Evolutionary conservation across 2,888 invertebrate genomes (phyloP), one percentile per base, ranked within the genome.

Genomic region (Oligia strigilis): DNA sequence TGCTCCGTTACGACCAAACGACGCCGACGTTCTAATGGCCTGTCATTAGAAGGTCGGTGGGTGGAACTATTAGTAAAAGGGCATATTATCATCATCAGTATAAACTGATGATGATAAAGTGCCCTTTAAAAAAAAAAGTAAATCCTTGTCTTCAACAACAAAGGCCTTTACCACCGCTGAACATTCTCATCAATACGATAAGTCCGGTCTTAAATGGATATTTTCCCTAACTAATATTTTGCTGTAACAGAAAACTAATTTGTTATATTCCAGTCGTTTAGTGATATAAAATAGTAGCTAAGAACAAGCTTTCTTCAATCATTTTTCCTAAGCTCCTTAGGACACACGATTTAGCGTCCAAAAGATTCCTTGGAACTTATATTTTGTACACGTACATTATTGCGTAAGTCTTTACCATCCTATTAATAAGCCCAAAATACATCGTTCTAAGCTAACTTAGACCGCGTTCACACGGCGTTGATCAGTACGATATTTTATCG

Each of bases 321-420:
- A 70, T 75, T 69, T 78, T 70, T 69, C 49, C 49, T 66, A 75
- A 85, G 81, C 66, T 64, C 40, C 58, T 81, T 73, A 17, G 23
- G 72, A 23, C 74, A 72, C 40, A 66, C 49, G 75, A 78, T 84
- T 75, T 29, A 46, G 72, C 62, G 36, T 29, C 49, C 14, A 62
- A 23, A 58, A 58, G 49, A 36, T 36, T 64, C 14, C 60, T n/a
- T 36, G 11, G n/a, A 4, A 11, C n/a, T 60, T 60, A 60, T 52
- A 84, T 84, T 82, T 71, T 71, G 52, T 82, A 46, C 62, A 71
- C 76, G 49, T 71, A 76, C 62, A 46, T 67, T 76, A 69, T 36
- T 29, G 13, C 60, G 55, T 62, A 62, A 29, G 72, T 72, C 17
- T 72, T 69, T 17, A n/a, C 40, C 49, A 0, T 49, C 49, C 13